Evolutionary conservation across 2,888 invertebrate species (phyloP).

Genomic region (Fragum fragum): DNA sequence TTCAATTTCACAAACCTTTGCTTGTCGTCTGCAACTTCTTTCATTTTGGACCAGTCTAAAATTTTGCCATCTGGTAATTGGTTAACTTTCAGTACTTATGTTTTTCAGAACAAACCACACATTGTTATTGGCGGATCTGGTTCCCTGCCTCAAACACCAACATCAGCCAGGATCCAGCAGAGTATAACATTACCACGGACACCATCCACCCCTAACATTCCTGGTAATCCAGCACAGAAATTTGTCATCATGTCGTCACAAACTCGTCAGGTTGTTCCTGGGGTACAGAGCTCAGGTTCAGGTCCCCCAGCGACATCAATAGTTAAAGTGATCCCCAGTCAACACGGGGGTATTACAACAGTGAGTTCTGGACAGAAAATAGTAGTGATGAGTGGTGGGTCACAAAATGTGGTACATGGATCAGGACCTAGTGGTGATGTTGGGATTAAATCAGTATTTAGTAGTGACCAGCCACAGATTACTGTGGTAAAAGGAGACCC

Average conservation of each 20-base stretch:
- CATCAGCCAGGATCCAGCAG: constrained; percentile 61
- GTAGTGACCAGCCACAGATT: constrained; percentile 47
- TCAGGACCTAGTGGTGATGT: constrained; percentile 59
- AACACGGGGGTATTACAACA: constrained; percentile 43
- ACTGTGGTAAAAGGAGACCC: constrained; percentile 15
- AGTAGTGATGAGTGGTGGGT: constrained; percentile 68
- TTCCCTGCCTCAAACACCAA: constrained; percentile 62
- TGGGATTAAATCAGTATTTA: constrained; percentile 79
- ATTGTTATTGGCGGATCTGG: constrained; percentile 76
- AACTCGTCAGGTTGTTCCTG: constrained; percentile 66
- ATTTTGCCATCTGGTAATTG: no score
- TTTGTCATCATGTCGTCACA: constrained; percentile 83
- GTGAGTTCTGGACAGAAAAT: constrained; percentile 72
- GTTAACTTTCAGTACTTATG: no score
- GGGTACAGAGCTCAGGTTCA: constrained; percentile 46
- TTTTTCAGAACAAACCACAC: constrained; percentile 65
- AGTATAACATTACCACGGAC: constrained; percentile 62
- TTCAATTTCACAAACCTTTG: no score
- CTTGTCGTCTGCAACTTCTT: no score
- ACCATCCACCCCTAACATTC: constrained; percentile 64
- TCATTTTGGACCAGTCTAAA: no score
- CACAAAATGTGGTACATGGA: constrained; percentile 43
- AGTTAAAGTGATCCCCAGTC: constrained; percentile 73
- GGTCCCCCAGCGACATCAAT: constrained; percentile 68
- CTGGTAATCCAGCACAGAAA: constrained; percentile 73